A percentile compares a stretch with the other conserved stretches of the same genome.
phyloP scores from a whole-genome alignment of 1,140 invertebrate species.

The Bombus fervidus region DNA sequence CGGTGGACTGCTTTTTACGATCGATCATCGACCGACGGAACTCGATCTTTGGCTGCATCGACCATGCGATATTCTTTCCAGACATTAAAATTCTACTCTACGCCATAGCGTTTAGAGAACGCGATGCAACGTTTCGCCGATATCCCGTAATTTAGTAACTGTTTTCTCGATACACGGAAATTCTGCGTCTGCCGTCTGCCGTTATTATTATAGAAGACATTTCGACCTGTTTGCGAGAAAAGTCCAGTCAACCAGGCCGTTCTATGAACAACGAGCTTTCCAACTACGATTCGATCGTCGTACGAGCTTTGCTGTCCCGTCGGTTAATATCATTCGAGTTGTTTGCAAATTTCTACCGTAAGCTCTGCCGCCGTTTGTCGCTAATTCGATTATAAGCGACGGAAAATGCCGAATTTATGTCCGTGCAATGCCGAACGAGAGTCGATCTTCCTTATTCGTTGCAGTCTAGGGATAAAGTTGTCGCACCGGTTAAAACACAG shows the following conservation, averaged over 20 bases:
- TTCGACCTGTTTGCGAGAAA: not conserved
- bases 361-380: not conserved
- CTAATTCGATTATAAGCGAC: too few species aligned
- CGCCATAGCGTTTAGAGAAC: too few species aligned
- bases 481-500: not conserved
- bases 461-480: not conserved
- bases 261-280: not conserved
- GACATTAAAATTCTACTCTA: not conserved
- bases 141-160: not conserved
- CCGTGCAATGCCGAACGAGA: too few species aligned
- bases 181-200: too few species aligned
- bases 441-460: not conserved
- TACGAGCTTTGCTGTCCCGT: not conserved
- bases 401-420: not conserved
- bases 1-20: not conserved
- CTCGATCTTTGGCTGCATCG: too few species aligned
- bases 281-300: not conserved
- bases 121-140: too few species aligned
- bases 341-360: too few species aligned
- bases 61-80: not conserved
- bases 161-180: constrained; percentile 5
- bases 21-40: not conserved
- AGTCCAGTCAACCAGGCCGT: too few species aligned
- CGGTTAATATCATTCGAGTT: too few species aligned
- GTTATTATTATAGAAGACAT: not conserved